phyloP scores from a whole-genome alignment of 2,113 vertebrate genomes.

The Conger conger region DNA sequence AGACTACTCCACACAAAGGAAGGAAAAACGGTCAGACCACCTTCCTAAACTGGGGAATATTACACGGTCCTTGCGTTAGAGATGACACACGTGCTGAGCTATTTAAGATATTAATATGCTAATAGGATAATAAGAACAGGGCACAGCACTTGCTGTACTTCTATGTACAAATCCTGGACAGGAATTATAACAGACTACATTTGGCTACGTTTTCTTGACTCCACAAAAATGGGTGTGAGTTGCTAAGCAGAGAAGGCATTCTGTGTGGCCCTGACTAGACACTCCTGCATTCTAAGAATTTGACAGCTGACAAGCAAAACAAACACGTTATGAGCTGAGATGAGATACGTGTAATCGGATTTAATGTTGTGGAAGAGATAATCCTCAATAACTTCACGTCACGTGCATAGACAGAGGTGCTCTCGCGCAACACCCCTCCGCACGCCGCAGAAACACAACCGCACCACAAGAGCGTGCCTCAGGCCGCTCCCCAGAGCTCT shows the following conservation, averaged over 20 bases:
- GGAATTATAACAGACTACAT: neutral
- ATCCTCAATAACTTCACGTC: conserved; percentile 16
- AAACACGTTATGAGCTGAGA: neutral
- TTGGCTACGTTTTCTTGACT: neutral
- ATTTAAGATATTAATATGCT: neutral
- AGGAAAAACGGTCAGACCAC: neutral
- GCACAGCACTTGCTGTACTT: neutral
- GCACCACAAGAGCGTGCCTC: neutral
- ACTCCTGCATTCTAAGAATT: neutral
- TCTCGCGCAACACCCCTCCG: too few species aligned
- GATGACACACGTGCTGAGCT: neutral
- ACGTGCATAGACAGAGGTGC: neutral
- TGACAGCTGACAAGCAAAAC: neutral
- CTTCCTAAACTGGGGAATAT: neutral
- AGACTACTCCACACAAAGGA: neutral
- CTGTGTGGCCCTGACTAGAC: neutral
- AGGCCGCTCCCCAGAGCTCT: neutral
- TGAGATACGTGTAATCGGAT: conserved; percentile 12
- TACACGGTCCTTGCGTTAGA: neutral
- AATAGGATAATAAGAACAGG: neutral
- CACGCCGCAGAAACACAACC: neutral
- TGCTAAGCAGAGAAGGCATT: neutral
- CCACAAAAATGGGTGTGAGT: neutral
- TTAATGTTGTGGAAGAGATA: neutral
- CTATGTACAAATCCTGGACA: neutral